A percentile compares a stretch with the other conserved stretches of the same genome.
Evolutionary conservation across 2,888 invertebrate species (phyloP).

Genomic region (Dioctria linearis): DNA sequence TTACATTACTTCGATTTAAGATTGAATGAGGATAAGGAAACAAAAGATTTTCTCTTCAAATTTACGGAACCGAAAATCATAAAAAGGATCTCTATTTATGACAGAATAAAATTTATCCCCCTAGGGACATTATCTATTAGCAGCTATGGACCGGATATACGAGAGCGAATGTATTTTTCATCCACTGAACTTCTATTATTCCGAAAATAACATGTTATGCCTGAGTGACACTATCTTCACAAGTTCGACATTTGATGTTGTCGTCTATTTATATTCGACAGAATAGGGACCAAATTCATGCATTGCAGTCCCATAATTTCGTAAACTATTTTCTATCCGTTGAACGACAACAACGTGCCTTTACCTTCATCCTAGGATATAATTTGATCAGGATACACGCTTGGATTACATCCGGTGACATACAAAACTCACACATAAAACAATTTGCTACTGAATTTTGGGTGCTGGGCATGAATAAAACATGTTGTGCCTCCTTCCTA

Average conservation of each 20-base stretch:
- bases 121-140: conserved; percentile 5
- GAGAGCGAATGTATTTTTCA: neutral
- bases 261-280: conserved; percentile 21
- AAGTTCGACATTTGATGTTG: conserved; percentile 43
- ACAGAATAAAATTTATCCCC: neutral
- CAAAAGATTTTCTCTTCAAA: neutral
- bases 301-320: conserved; percentile 42
- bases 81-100: conserved; percentile 1
- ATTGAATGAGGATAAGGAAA: neutral
- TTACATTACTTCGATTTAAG: no score
- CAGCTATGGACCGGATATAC: conserved; percentile 1
- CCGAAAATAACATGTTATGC: conserved; percentile 30
- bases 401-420: conserved; percentile 54
- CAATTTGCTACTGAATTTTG: conserved; percentile 56
- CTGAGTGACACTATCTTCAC: conserved; percentile 31
- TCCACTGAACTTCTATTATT: neutral
- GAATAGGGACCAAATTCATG: conserved; percentile 33
- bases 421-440: conserved; percentile 56
- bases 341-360: conserved; percentile 51
- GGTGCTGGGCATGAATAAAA: conserved; percentile 56
- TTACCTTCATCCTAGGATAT: conserved; percentile 52
- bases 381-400: conserved; percentile 57
- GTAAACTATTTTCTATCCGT: conserved; percentile 55
- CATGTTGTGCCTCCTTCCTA: conserved; percentile 31
- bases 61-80: neutral